Evolutionary conservation across 1,140 invertebrate species (phyloP).

Genomic region (Diprion similis): DNA sequence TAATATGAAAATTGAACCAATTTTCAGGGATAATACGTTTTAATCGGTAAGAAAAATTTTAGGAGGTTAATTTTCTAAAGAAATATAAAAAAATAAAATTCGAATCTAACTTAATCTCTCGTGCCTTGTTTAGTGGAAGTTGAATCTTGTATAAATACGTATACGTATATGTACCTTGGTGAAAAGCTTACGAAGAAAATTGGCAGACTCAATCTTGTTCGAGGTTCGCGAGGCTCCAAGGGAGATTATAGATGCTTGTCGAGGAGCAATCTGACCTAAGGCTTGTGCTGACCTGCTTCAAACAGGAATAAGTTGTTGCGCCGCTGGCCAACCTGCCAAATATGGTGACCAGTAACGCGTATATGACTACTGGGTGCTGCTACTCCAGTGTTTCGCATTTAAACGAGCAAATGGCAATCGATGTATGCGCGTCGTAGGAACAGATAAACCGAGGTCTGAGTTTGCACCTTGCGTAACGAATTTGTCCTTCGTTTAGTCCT

Average conservation of each 20-base stretch:
- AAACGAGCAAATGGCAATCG: too few relatives aligned
- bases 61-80: too few relatives aligned
- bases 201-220: not conserved
- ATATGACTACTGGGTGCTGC: not conserved
- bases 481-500: not conserved
- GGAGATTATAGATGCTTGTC: not conserved
- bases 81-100: too few relatives aligned
- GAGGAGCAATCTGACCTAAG: not conserved
- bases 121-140: too few relatives aligned
- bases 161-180: not conserved
- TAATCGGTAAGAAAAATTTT: too few relatives aligned
- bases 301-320: not conserved
- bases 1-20: too few relatives aligned
- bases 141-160: too few relatives aligned
- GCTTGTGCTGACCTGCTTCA: not conserved
- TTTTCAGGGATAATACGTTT: too few relatives aligned
- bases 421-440: not conserved
- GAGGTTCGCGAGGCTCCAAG: not conserved
- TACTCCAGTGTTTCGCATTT: too few relatives aligned
- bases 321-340: slow-evolving; percentile 3
- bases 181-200: not conserved
- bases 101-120: too few relatives aligned
- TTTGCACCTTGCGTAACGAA: not conserved
- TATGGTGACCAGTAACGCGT: not conserved
- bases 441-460: not conserved